Conservation (phyloP, 2,113 vertebrate species). For the Dicentrarchus labrax region DNA sequence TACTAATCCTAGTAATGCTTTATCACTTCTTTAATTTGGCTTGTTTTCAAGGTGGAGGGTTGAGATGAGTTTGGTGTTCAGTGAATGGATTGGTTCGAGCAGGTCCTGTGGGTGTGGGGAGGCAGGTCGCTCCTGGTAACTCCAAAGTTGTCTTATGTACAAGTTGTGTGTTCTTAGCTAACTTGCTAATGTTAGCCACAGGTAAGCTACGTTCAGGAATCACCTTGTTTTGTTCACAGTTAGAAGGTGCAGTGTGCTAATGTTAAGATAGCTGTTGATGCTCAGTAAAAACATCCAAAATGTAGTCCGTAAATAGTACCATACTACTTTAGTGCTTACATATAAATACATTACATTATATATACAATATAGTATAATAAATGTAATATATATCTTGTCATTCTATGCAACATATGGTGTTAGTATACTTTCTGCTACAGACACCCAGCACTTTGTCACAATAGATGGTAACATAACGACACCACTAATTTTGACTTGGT, state of each 20-base stretch:
- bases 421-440: not conserved
- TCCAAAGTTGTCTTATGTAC: no score
- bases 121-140: not conserved
- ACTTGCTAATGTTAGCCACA: no score
- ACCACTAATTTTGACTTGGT: not conserved
- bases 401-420: not conserved
- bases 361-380: not conserved
- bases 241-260: no score
- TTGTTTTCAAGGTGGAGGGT: no score
- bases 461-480: not conserved
- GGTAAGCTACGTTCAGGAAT: not conserved
- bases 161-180: not conserved
- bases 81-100: not conserved
- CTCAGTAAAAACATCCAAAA: not conserved
- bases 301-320: not conserved
- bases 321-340: not conserved
- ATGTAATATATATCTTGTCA: not conserved
- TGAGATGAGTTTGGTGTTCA: not conserved
- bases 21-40: no score
- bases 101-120: no score
- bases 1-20: not conserved
- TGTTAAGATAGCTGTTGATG: not conserved
- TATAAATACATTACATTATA: not conserved
- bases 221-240: not conserved
- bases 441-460: not conserved